phyloP scores from a whole-genome alignment of 2,888 invertebrate genomes.

The Protodeltote pygarga region DNA sequence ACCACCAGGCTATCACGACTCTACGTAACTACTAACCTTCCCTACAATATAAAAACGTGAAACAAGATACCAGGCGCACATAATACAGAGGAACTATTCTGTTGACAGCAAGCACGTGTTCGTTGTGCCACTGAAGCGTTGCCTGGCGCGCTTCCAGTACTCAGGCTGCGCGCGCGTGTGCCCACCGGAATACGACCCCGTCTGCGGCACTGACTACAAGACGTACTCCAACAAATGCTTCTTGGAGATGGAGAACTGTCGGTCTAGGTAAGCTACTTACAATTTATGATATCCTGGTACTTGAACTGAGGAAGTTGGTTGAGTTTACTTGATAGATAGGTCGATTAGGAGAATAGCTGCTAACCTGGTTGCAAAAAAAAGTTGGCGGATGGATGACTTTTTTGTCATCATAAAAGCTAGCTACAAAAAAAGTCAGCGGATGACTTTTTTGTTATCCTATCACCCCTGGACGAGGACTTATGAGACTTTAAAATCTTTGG shows the following conservation, averaged over 20 bases:
- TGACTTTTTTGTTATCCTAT: no score
- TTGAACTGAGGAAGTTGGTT: not conserved
- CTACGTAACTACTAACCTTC: no score
- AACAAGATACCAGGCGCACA: constrained; percentile 35
- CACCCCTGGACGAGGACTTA: no score
- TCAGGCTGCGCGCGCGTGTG: constrained; percentile 95
- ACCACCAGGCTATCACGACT: no score
- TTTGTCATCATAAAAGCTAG: no score
- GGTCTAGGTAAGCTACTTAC: constrained; percentile 87
- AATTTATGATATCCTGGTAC: constrained; percentile 25
- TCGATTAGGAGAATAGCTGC: no score
- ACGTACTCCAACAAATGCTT: constrained; percentile 98
- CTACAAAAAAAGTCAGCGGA: no score
- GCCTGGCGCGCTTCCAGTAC: constrained; percentile 94
- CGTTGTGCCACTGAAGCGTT: constrained; percentile 95
- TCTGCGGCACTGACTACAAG: constrained; percentile 96
- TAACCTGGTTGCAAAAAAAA: no score
- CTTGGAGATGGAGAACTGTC: constrained; percentile 96
- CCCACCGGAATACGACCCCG: constrained; percentile 94
- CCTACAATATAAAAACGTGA: no score
- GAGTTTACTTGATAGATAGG: no score
- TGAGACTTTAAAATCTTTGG: no score
- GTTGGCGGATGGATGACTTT: no score
- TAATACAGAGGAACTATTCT: constrained; percentile 27
- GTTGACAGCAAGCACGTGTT: constrained; percentile 93